Percentiles rank a stretch among this genome's conserved stretches.
Evolutionary conservation across 2,888 invertebrate genomes (phyloP).

Genomic region (Xanthorhoe spadicearia): DNA sequence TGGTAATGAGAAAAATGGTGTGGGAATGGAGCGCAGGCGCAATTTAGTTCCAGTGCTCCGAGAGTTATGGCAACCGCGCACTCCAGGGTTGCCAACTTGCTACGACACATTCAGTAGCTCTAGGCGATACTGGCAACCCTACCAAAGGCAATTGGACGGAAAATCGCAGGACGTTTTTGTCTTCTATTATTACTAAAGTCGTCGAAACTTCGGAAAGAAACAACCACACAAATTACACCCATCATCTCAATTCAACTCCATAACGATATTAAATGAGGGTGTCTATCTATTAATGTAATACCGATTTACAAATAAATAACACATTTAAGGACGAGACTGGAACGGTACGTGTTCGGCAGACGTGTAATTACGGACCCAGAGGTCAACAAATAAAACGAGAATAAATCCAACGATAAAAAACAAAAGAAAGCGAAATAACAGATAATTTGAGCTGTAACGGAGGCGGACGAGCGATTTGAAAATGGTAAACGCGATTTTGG

Average conservation of each 20-base stretch:
- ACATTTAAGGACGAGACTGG: constrained; percentile 74
- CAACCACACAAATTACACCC: constrained; percentile 71
- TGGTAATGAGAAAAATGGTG: constrained; percentile 71
- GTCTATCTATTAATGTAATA: constrained; percentile 81
- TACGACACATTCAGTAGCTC: constrained; percentile 32
- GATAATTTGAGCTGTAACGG: constrained; percentile 73
- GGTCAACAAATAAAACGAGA: constrained; percentile 81
- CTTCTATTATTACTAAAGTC: constrained; percentile 48
- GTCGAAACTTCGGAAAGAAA: constrained; percentile 54
- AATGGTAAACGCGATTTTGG: constrained; percentile 68
- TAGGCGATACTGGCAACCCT: constrained; percentile 47
- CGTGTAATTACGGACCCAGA: constrained; percentile 79
- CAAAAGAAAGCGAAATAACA: constrained; percentile 81
- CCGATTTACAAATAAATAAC: constrained; percentile 82
- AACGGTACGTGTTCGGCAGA: constrained; percentile 71
- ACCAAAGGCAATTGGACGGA: constrained; percentile 61
- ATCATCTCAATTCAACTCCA: constrained; percentile 74
- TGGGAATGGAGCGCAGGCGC: constrained; percentile 73
- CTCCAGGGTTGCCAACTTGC: constrained; percentile 60
- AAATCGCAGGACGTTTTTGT: constrained; percentile 67
- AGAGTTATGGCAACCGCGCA: constrained; percentile 78
- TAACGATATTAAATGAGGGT: constrained; percentile 83
- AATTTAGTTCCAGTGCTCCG: constrained; percentile 69
- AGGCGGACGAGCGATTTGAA: constrained; percentile 72
- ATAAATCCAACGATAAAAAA: constrained; percentile 70